Percentiles rank a stretch among this genome's conserved stretches.
Conservation (phyloP, 2,113 vertebrate genomes). For the Corvus hawaiiensis region DNA sequence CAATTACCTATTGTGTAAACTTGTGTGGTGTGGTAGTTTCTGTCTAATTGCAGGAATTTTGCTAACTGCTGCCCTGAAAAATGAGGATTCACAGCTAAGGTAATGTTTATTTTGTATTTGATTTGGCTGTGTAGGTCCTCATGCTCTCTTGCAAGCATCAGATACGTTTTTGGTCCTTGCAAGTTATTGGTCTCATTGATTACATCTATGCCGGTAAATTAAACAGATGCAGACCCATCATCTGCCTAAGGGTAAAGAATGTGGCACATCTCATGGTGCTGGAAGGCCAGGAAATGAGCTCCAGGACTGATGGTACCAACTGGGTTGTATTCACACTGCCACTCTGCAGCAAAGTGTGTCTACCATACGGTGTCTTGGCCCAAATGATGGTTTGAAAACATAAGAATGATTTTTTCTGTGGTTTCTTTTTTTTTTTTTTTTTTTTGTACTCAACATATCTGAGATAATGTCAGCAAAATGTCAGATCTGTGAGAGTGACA, state of each 20-base stretch:
- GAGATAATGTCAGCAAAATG: background rate
- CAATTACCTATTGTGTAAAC: background rate
- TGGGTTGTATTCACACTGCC: background rate
- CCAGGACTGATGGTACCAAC: background rate
- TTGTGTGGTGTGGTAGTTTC: background rate
- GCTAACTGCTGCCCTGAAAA: background rate
- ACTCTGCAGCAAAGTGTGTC: background rate
- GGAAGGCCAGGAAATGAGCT: background rate
- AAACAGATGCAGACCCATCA: background rate
- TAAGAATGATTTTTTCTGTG: background rate
- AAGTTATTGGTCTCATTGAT: background rate
- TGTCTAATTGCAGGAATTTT: background rate
- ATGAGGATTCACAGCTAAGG: background rate
- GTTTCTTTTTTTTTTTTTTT: background rate
- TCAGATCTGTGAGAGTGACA: background rate
- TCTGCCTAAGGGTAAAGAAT: background rate
- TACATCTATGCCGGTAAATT: background rate
- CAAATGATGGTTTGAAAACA: background rate
- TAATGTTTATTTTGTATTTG: background rate
- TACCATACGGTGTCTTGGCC: rapidly evolving
- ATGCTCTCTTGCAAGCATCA: background rate
- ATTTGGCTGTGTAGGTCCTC: background rate
- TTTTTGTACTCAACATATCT: background rate
- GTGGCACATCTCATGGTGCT: rapidly evolving
- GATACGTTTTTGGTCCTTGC: background rate